Conservation (phyloP, 2,113 vertebrate genomes). For the Psammodynastes pulverulentus region DNA sequence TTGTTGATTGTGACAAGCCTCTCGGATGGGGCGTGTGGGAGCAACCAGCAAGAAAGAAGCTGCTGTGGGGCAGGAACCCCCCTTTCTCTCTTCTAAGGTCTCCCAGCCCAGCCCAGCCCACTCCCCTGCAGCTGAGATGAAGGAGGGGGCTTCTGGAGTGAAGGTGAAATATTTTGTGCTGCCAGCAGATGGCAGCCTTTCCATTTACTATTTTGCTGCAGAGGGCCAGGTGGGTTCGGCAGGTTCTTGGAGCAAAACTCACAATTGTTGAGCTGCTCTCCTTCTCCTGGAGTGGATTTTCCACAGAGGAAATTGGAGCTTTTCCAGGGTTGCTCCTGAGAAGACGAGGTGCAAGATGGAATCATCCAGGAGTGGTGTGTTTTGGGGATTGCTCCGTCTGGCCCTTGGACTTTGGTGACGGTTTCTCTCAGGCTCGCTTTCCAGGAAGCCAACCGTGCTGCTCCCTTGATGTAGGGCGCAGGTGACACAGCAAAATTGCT, state of each 20-base stretch:
- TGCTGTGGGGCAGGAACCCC: neutral
- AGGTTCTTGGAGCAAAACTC: neutral
- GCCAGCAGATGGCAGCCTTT: neutral
- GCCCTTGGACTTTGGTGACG: no score
- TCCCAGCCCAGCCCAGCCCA: neutral
- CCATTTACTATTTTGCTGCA: neutral
- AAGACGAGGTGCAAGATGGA: neutral
- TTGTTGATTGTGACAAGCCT: neutral
- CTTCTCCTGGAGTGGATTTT: neutral
- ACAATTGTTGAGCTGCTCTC: neutral
- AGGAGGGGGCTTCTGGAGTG: neutral
- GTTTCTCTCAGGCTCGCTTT: neutral
- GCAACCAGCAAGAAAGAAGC: neutral
- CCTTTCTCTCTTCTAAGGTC: neutral
- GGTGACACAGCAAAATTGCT: conserved; percentile 6
- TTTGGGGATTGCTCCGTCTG: neutral
- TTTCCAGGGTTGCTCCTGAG: neutral
- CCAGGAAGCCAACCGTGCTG: neutral
- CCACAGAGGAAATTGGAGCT: no score
- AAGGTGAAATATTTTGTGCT: neutral
- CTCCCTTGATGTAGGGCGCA: neutral
- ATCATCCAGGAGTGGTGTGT: neutral
- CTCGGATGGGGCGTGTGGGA: neutral
- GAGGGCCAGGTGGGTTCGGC: neutral
- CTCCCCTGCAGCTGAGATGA: neutral